A percentile compares a stretch with the other conserved stretches of the same genome.
Conservation (phyloP, 2,797 vertebrate species). For the Apodemus agrarius region DNA sequence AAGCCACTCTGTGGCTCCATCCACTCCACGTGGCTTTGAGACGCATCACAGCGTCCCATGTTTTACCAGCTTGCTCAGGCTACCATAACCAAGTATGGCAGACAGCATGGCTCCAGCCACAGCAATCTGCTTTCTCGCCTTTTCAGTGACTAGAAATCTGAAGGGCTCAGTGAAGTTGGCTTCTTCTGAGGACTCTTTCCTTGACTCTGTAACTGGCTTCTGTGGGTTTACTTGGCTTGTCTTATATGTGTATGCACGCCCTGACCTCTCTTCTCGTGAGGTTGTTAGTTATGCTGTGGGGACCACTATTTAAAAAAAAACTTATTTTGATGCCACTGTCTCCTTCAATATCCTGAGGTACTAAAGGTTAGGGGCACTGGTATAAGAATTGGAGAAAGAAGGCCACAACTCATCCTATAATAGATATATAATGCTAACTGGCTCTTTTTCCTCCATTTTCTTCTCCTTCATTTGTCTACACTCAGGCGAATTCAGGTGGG, state of each 20-base stretch:
- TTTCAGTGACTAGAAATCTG: not conserved
- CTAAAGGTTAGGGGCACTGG: not conserved
- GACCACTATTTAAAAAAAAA: not conserved
- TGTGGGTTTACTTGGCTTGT: not conserved
- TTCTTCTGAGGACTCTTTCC: not conserved
- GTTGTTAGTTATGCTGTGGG: not conserved
- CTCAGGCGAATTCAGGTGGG: slow-evolving; percentile 83
- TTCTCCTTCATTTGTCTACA: slow-evolving; percentile 85
- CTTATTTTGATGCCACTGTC: not conserved
- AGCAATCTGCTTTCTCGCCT: slow-evolving; percentile 5
- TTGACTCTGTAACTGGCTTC: not conserved
- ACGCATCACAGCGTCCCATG: not conserved
- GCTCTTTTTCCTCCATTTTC: not conserved
- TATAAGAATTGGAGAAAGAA: not conserved
- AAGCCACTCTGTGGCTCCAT: not conserved
- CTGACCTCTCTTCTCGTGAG: not conserved
- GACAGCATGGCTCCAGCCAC: not conserved
- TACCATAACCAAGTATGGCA: not conserved
- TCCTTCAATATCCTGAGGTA: slow-evolving; percentile 8
- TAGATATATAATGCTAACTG: not conserved
- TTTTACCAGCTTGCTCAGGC: not conserved
- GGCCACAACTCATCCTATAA: not conserved
- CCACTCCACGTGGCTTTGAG: not conserved
- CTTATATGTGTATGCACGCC: not conserved
- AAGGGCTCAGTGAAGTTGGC: not conserved